phyloP scores from a whole-genome alignment of 2,888 invertebrate species.

The Pachymerium ferrugineum region DNA sequence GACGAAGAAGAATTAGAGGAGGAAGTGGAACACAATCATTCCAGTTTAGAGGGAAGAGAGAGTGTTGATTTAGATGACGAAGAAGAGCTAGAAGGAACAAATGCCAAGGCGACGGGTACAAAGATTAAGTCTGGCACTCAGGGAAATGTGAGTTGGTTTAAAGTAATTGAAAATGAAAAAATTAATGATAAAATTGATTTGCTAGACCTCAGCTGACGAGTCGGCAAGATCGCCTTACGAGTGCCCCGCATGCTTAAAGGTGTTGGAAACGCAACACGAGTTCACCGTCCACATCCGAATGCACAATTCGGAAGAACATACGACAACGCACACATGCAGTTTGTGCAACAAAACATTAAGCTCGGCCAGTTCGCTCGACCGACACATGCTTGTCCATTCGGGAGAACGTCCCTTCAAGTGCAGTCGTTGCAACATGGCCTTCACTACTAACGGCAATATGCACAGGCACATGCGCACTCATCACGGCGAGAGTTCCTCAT shows the following conservation, averaged over 20 bases:
- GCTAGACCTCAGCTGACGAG: background rate
- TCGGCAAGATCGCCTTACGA: slow-evolving; percentile 39
- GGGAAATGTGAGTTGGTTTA: background rate
- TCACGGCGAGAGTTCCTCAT: slow-evolving; percentile 50
- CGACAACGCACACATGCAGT: slow-evolving; percentile 55
- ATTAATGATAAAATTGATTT: background rate
- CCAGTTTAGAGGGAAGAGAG: background rate
- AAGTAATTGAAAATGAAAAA: background rate
- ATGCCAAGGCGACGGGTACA: background rate
- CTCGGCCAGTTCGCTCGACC: slow-evolving; percentile 70
- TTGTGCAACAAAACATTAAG: slow-evolving; percentile 65
- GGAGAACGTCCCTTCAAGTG: slow-evolving; percentile 76
- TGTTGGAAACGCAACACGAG: slow-evolving; percentile 59
- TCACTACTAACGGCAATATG: slow-evolving; percentile 81
- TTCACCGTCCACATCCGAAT: slow-evolving; percentile 65
- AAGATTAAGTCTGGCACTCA: slow-evolving; percentile 2
- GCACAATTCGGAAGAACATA: slow-evolving; percentile 50
- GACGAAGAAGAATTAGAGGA: slow-evolving; percentile 23
- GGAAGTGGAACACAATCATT: background rate
- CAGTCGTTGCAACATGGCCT: slow-evolving; percentile 69
- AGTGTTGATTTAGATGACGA: background rate
- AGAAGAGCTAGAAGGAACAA: background rate
- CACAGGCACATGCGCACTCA: slow-evolving; percentile 69
- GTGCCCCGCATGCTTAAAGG: slow-evolving; percentile 62
- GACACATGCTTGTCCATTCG: slow-evolving; percentile 73